These are phyloP conservation scores for Rhyzopertha dominica DNA, from an alignment of 1,140 invertebrate genomes.

Conservation along the genomic window DNA sequence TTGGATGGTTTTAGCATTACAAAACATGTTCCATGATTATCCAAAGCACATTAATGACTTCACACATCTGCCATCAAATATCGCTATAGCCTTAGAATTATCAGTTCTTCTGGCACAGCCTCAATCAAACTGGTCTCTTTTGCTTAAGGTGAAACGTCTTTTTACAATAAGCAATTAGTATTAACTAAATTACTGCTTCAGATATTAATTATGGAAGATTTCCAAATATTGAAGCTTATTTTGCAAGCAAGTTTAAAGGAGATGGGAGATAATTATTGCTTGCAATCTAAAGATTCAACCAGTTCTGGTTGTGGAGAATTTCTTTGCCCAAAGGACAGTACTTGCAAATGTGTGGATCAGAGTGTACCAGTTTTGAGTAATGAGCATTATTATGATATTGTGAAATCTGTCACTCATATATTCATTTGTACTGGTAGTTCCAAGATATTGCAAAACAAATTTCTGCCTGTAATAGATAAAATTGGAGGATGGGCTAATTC, in stretches of 20 bases:
- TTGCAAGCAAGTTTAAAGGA: conserved; percentile 26
- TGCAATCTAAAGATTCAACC: too few relatives aligned
- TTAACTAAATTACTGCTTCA: conserved; percentile 34
- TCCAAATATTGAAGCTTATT: conserved; percentile 45
- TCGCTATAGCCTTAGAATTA: conserved; percentile 61
- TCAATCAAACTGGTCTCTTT: conserved; percentile 65
- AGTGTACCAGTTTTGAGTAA: conserved; percentile 41
- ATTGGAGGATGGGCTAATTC: conserved; percentile 58
- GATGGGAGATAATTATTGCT: too few relatives aligned
- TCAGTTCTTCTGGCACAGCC: conserved; percentile 68
- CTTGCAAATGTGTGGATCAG: conserved; percentile 32
- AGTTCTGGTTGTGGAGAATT: conserved; percentile 61
- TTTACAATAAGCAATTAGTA: conserved; percentile 16
- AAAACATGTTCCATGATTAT: conserved; percentile 53
- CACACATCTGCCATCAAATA: conserved; percentile 51
- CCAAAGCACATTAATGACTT: conserved; percentile 47
- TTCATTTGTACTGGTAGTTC: conserved; percentile 55
- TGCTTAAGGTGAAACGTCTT: conserved; percentile 56
- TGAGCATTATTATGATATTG: conserved; percentile 43
- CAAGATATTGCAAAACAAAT: conserved; percentile 53
- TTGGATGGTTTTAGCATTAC: conserved; percentile 62
- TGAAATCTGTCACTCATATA: conserved; percentile 44
- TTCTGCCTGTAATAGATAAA: conserved; percentile 57
- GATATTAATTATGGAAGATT: conserved; percentile 63
- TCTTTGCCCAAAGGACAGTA: conserved; percentile 54